Conservation (phyloP, 37 sponge, comb jelly and placozoan species). For the Diacarnus erythraeanus region DNA sequence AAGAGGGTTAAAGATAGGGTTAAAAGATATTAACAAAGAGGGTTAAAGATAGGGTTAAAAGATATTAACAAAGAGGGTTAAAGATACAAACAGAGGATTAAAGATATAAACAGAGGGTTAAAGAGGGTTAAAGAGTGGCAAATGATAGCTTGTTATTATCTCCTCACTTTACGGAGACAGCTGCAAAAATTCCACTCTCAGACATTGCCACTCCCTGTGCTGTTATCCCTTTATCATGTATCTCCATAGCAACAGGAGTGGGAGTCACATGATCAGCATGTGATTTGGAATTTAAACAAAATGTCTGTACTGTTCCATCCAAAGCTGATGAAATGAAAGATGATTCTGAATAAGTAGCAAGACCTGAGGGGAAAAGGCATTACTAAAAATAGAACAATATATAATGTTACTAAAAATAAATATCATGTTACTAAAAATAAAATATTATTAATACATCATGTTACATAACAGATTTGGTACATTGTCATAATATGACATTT, state of each 20-base stretch:
- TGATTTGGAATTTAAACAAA: neutral
- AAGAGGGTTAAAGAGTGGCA: neutral
- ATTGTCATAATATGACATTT: too few species aligned
- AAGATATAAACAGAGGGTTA: neutral
- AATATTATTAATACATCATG: too few species aligned
- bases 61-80: too few species aligned
- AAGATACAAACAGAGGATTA: neutral
- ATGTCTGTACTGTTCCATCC: constrained; percentile 11
- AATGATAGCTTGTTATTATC: too few species aligned
- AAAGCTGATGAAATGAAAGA: constrained; percentile 4
- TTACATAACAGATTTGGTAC: too few species aligned
- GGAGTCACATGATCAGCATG: constrained; percentile 25
- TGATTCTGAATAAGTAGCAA: neutral
- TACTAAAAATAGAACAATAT: neutral
- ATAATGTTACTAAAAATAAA: neutral
- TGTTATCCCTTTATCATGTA: neutral
- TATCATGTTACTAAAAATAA: too few species aligned
- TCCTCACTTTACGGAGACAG: constrained; percentile 15
- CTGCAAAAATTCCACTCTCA: constrained; percentile 5
- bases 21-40: too few species aligned
- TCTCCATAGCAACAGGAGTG: neutral
- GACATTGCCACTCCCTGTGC: constrained; percentile 27
- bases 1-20: too few species aligned
- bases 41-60: too few species aligned
- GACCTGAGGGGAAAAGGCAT: too few species aligned